These are phyloP conservation scores for Limnothrissa miodon DNA, from an alignment of 2,113 vertebrate genomes.

Conservation along the genomic window DNA sequence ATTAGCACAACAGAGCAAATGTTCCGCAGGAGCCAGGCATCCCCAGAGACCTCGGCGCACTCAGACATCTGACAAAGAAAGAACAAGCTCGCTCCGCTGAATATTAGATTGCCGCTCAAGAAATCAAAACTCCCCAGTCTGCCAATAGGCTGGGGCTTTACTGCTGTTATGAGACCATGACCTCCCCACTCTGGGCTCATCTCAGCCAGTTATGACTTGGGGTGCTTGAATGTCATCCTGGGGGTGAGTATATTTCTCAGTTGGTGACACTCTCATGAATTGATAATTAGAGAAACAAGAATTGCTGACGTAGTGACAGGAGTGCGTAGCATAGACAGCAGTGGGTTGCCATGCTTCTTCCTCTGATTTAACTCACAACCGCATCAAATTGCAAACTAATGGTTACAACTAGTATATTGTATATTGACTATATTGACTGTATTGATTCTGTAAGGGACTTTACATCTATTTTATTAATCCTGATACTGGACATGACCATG, in stretches of 20 bases:
- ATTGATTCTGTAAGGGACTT: too few species aligned
- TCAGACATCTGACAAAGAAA: constrained; percentile 37
- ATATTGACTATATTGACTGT: too few species aligned
- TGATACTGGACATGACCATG: too few species aligned
- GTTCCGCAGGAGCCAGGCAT: constrained; percentile 25
- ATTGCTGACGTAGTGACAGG: background rate
- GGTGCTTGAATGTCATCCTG: background rate
- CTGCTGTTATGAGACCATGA: background rate
- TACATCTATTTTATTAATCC: too few species aligned
- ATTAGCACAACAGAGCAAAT: constrained; percentile 44
- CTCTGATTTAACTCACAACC: background rate
- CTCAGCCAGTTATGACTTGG: background rate
- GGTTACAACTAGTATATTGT: too few species aligned
- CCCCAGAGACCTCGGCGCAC: constrained; percentile 27
- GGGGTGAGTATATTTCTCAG: background rate
- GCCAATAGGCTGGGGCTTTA: background rate
- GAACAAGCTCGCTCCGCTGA: constrained; percentile 29
- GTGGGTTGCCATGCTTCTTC: background rate
- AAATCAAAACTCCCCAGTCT: constrained; percentile 9
- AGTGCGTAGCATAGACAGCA: background rate
- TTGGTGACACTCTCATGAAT: background rate
- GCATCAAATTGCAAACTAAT: too few species aligned
- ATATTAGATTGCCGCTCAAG: constrained; percentile 45
- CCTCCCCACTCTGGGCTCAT: background rate
- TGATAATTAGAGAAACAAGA: background rate